Evolutionary conservation across 1,140 invertebrate species (phyloP).

Genomic region (Aphaenogaster ashmeadi): DNA sequence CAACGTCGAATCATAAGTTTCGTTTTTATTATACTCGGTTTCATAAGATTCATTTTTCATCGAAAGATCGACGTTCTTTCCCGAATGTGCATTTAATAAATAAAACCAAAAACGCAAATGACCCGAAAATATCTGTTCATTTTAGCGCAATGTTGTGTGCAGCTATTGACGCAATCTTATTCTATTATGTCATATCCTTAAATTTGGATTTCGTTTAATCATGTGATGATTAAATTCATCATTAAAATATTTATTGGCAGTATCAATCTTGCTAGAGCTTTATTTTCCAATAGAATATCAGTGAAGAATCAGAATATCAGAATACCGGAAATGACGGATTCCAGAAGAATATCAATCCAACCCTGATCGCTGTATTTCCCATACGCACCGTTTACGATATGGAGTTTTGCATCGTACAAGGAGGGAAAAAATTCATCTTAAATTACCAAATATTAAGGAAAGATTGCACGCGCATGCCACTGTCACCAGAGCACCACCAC

Average conservation of each 20-base stretch:
- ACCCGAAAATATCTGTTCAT: not conserved
- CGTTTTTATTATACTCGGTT: not conserved
- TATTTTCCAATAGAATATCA: not conserved
- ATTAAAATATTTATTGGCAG: not conserved
- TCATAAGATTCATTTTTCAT: slow-evolving; percentile 12
- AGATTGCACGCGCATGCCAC: slow-evolving; percentile 81
- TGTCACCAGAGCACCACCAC: slow-evolving; percentile 82
- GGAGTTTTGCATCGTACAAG: slow-evolving; percentile 40
- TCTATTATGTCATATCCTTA: not conserved
- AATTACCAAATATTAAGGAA: slow-evolving; percentile 63
- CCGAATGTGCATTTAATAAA: not conserved
- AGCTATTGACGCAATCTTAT: not conserved
- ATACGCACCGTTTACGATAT: slow-evolving; percentile 59
- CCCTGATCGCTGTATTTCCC: slow-evolving; percentile 56
- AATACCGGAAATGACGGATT: slow-evolving; percentile 37
- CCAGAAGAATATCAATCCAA: slow-evolving; percentile 60
- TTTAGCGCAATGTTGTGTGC: not conserved
- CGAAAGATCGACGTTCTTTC: not conserved
- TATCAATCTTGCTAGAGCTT: not conserved
- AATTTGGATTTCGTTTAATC: slow-evolving; percentile 24
- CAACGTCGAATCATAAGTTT: not conserved
- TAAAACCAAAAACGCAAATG: not conserved
- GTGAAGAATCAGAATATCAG: not conserved
- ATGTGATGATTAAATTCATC: too few relatives aligned
- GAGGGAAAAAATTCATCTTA: slow-evolving; percentile 54